Conservation (phyloP, 53 echinoderm and acorn worm genomes). For the Arbacia lixula region DNA sequence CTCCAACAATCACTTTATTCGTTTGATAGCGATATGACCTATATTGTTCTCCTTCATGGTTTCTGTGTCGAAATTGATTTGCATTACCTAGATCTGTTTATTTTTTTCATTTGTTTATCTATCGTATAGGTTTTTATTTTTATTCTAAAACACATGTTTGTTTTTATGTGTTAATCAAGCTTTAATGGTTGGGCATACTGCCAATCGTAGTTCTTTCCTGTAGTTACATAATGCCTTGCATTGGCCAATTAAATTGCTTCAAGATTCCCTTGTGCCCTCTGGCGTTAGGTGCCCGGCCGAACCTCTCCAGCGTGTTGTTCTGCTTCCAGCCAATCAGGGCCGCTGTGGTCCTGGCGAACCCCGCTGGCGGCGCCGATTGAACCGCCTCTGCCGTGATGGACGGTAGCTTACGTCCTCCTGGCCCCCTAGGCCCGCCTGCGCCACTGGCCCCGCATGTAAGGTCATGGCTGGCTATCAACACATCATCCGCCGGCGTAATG, state of each 20-base stretch:
- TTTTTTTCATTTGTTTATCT: too few species aligned
- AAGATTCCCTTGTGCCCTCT: conserved; percentile 86
- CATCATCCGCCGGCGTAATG: not conserved
- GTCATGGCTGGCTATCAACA: not conserved
- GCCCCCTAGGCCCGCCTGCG: not conserved
- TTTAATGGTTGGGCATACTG: too few species aligned
- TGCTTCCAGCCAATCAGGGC: conserved; percentile 86
- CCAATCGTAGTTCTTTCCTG: not conserved
- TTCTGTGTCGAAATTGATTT: too few species aligned
- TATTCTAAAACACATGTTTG: too few species aligned
- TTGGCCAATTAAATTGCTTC: conserved; percentile 93
- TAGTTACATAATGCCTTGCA: conserved; percentile 68
- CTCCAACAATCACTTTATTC: too few species aligned
- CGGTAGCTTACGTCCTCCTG: conserved; percentile 17
- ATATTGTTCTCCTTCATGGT: too few species aligned
- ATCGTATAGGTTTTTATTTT: too few species aligned
- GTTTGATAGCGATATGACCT: too few species aligned
- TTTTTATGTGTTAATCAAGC: too few species aligned
- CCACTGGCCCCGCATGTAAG: not conserved
- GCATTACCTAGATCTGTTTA: too few species aligned
- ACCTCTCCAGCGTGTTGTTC: conserved; percentile 72
- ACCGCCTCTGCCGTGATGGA: not conserved
- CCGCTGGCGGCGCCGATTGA: conserved; percentile 6
- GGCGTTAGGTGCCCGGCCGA: conserved; percentile 92
- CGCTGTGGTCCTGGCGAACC: conserved; percentile 77